These are phyloP conservation scores for Paralinhomoeus sp. DNA, from an alignment of 2,888 invertebrate species.

Conservation along the genomic window DNA sequence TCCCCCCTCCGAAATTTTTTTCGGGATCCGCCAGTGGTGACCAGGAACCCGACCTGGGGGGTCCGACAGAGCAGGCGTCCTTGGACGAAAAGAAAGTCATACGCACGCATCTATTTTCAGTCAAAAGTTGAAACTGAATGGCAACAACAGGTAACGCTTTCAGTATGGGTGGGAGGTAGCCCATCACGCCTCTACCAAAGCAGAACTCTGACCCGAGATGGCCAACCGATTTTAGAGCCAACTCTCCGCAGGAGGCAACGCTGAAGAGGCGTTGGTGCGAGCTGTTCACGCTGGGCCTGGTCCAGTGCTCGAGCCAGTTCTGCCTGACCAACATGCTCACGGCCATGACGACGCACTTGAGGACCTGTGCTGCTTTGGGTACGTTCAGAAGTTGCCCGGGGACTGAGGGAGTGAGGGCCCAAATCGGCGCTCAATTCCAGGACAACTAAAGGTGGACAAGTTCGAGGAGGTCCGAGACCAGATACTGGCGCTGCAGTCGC, in stretches of 20 bases:
- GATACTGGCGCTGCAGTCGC: conserved; percentile 8
- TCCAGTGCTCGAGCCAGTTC: conserved; percentile 56
- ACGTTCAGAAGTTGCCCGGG: conserved; percentile 1
- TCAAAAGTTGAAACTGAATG: too few relatives aligned
- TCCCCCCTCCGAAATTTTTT: too few relatives aligned
- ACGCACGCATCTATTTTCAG: too few relatives aligned
- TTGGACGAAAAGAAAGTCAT: too few relatives aligned
- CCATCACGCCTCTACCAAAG: too few relatives aligned
- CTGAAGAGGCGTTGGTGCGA: conserved; percentile 76
- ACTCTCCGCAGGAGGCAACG: conserved; percentile 50
- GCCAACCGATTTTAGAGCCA: too few relatives aligned
- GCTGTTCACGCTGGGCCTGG: conserved; percentile 64
- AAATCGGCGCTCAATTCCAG: conserved; percentile 12
- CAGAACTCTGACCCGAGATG: too few relatives aligned
- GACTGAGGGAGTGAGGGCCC: not conserved
- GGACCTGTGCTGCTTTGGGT: conserved; percentile 44
- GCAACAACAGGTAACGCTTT: too few relatives aligned
- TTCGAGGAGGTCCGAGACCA: conserved; percentile 14
- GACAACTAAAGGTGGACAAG: conserved; percentile 17
- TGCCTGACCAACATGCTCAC: conserved; percentile 57
- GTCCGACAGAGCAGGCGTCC: too few relatives aligned
- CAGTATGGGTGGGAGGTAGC: too few relatives aligned
- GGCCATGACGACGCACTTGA: conserved; percentile 55
- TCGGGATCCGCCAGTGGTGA: too few relatives aligned
- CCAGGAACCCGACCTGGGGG: too few relatives aligned